Evolutionary conservation across 2,888 invertebrate species (phyloP).

Genomic region (Ctenicera cuprea): DNA sequence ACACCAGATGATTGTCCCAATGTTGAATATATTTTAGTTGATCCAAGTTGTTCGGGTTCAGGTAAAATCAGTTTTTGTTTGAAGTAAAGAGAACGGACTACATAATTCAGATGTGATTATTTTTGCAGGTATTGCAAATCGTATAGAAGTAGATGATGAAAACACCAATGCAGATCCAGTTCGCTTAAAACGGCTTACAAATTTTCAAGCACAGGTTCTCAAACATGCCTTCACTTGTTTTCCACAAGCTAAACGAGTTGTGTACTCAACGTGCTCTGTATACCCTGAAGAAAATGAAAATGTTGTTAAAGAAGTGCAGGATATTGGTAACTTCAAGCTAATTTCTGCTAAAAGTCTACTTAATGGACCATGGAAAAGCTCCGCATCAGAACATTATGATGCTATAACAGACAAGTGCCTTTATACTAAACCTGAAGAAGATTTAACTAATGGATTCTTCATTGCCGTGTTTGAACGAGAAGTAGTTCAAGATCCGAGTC

Average conservation of each 20-base stretch:
- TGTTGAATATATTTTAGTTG: conserved; percentile 94
- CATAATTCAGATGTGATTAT: neutral
- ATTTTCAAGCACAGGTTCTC: conserved; percentile 88
- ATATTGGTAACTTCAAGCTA: conserved; percentile 77
- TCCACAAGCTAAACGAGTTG: conserved; percentile 88
- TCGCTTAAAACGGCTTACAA: conserved; percentile 81
- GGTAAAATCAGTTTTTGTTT: conserved; percentile 74
- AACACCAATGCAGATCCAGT: conserved; percentile 66
- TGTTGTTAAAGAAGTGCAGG: conserved; percentile 84
- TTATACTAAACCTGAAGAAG: conserved; percentile 84
- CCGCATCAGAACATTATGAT: conserved; percentile 79
- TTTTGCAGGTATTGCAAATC: conserved; percentile 76
- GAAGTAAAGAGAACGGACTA: neutral
- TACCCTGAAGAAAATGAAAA: conserved; percentile 94
- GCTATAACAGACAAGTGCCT: conserved; percentile 83
- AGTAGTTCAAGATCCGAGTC: neutral
- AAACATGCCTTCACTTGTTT: conserved; percentile 90
- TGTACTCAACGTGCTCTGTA: conserved; percentile 97
- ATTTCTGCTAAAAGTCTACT: conserved; percentile 78
- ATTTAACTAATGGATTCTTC: conserved; percentile 96
- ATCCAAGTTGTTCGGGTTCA: conserved; percentile 97
- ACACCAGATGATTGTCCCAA: conserved; percentile 77
- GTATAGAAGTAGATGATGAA: conserved; percentile 70
- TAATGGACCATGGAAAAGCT: conserved; percentile 81
- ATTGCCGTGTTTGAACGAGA: conserved; percentile 87